Base-by-base conservation (phyloP, 2,113 vertebrate species). In the Myotis lucifugus region DNA sequence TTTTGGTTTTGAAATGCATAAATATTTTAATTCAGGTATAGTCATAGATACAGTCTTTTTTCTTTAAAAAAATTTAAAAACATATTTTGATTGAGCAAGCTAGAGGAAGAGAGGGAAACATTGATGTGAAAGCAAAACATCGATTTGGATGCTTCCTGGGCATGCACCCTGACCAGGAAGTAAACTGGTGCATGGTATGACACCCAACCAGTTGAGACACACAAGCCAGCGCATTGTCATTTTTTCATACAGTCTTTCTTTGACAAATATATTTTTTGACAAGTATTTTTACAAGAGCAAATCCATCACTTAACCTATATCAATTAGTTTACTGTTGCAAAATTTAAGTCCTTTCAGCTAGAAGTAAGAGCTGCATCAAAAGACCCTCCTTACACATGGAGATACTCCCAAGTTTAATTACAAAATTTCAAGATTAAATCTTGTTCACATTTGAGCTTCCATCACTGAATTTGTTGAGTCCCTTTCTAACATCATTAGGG, bases 281-380 rank as follows among this genome's bases (percentile, higher is more conserved):
- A 84, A 93, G 27, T 54, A 83, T 73, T 90, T 69, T 96, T 90
- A 95, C 64, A 74, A 34, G 19, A 66, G 0, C 23, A 93, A 54
- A 56, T 11, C 4, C 10, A 76, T 56, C 32, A 72, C 69, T 84
- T 37, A 95, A n/a, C 27, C 64, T 74, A 85, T 85, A 37, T 69
- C 14, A 59, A n/a, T 84, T 92, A 42, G 79, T 82, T 77, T 86
- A 91, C 32, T 91, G 32, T 79, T 69, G 10, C 15, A 93, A 73
- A 83, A 86, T 59, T 54, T 86, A 19, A 87, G 83, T 93, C 5
- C 40, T 67, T 85, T 93, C 40, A 86, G 32, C 12, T 83, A 27
- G 83, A 91, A 91, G 54, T 32, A 90, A 34, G 18, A 72, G 46
- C 23, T 74, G 0, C 1, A 19, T n/a, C 61, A 83, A 37, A 83